Conservation (phyloP, 2,888 invertebrate genomes). For the Microctonus aethiopoides region DNA sequence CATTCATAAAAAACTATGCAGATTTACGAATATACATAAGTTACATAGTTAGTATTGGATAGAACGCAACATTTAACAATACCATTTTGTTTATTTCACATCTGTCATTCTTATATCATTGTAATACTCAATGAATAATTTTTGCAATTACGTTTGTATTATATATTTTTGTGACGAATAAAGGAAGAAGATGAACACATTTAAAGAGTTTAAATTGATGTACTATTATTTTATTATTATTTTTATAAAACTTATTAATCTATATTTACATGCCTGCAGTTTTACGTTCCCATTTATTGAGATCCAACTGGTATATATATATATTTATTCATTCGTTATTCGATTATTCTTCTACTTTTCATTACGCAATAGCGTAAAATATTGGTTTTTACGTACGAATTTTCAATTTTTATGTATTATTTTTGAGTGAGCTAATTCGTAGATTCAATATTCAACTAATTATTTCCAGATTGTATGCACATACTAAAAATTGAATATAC, state of each 20-base stretch:
- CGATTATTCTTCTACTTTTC: too few relatives aligned
- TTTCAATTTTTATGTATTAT: too few relatives aligned
- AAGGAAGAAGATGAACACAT: constrained; percentile 6
- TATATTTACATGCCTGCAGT: constrained; percentile 23
- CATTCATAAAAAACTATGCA: too few relatives aligned
- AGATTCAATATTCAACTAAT: constrained; percentile 41
- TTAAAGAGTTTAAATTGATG: not conserved
- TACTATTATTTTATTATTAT: not conserved
- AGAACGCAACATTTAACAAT: not conserved
- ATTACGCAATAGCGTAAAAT: too few relatives aligned
- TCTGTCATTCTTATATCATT: constrained; percentile 51
- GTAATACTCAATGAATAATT: constrained; percentile 58
- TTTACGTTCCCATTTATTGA: not conserved
- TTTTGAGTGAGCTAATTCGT: not conserved
- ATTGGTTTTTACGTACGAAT: too few relatives aligned
- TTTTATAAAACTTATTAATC: constrained; percentile 9
- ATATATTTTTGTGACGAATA: not conserved
- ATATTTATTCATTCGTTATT: too few relatives aligned
- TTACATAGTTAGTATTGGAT: not conserved
- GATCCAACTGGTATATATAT: not conserved
- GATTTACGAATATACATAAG: too few relatives aligned
- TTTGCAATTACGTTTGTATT: not conserved
- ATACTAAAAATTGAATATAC: constrained; percentile 44
- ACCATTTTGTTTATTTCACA: constrained; percentile 50
- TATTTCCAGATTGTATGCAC: constrained; percentile 64